Base-by-base conservation (phyloP, 2,888 invertebrate species). In the Trissolcus brochymenae region DNA sequence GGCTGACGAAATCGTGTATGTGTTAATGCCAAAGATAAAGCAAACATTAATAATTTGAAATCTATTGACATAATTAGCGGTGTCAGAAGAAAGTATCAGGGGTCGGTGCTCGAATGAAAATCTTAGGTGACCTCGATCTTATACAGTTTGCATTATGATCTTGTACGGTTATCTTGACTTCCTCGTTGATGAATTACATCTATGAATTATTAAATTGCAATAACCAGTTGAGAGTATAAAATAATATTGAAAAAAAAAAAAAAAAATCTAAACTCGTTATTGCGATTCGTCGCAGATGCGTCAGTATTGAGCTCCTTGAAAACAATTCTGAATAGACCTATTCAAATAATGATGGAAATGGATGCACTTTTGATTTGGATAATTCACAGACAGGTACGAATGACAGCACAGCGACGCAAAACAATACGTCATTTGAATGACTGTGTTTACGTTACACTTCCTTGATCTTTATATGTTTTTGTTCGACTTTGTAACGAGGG, bases 391-490 rank as follows among this genome's bases (percentile, higher is more conserved):
- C 53, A 62, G 53, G 53, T 62, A 53, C 16, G 46, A 54, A 6
- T 54, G 54, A 55, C 16, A 25, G 25, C 29, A 41, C 41, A 41
- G n/a, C 9, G 4, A 11, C 9, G 21, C 43, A 35, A 65, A 56
- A 40, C 49, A 57, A 51, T 41, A 41, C 25, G 25, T 29, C 25
- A 25, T 51, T 41, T 13, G 67, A 67, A 53, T 59, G 17, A 35
- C n/a, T 19, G 51, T 29, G 17, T 19, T 19, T 43, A 55, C 67
- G 29, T 59, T 65, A 40, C 19, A 62, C 56, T 59, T 61, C 60
- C 72, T 56, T 60, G 49, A 25, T 57, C 50, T 72, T 79, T 83
- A 82, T 68, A 60, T 80, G 76, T 68, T 56, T 57, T 57, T 56
- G 62, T 71, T 71, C 64, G 59, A 72, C 61, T 59, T 46, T 46